Conservation (phyloP, 1,140 invertebrate species). For the Cepaea nemoralis region DNA sequence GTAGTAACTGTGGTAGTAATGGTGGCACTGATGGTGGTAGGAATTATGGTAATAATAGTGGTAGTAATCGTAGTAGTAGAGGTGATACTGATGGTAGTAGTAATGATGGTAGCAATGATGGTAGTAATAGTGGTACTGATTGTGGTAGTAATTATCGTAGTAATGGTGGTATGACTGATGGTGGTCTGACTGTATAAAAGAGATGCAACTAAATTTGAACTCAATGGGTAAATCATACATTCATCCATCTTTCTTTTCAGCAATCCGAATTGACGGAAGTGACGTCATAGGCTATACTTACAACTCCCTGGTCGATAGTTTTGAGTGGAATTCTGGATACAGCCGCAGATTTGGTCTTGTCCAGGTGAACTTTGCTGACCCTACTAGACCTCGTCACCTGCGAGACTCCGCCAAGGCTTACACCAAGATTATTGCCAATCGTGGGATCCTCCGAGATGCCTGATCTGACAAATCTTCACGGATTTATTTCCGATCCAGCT, state of each 20-base stretch:
- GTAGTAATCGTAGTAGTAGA: no score
- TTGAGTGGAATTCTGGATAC: slow-evolving; percentile 79
- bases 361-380: slow-evolving; percentile 80
- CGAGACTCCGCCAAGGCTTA: slow-evolving; percentile 77
- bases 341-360: slow-evolving; percentile 80
- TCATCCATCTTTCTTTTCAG: slow-evolving; percentile 62
- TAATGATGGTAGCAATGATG: no score
- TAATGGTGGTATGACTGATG: background rate
- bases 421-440: background rate
- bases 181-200: background rate
- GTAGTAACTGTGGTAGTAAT: no score
- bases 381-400: slow-evolving; percentile 77
- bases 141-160: no score
- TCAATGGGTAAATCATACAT: background rate
- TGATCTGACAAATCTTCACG: no score
- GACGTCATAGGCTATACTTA: slow-evolving; percentile 79
- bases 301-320: slow-evolving; percentile 85
- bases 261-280: slow-evolving; percentile 78
- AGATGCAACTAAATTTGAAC: background rate
- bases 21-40: no score
- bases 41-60: no score
- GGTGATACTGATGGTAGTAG: no score
- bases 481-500: no score
- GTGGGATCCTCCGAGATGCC: background rate
- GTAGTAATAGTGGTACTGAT: no score